Percentiles rank a stretch among this genome's conserved stretches.
Conservation (phyloP, 2,888 invertebrate species). For the Stenodema calcarata region DNA sequence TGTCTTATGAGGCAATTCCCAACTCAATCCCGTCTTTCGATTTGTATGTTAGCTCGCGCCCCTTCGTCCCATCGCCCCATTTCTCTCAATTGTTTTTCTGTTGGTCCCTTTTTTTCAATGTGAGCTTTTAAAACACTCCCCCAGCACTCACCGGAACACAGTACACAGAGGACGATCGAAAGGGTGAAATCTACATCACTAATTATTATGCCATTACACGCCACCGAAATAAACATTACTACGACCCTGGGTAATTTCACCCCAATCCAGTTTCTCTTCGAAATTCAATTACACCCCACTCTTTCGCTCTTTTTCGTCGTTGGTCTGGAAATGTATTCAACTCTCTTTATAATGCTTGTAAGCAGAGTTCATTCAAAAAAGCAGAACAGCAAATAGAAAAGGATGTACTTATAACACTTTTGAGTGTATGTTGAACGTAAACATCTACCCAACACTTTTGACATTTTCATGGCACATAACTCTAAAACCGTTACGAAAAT, state of each 20-base stretch:
- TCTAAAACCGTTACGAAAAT: too few relatives aligned
- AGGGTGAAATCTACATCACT: constrained; percentile 34
- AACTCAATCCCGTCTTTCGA: neutral
- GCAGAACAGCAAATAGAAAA: neutral
- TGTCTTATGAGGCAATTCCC: neutral
- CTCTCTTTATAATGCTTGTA: neutral
- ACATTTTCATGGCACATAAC: too few relatives aligned
- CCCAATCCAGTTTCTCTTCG: constrained; percentile 10
- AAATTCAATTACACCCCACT: constrained; percentile 3
- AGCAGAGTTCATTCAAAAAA: neutral
- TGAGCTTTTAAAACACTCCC: neutral
- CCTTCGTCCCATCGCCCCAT: neutral
- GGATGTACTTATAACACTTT: too few relatives aligned
- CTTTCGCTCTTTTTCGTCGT: neutral
- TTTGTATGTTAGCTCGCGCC: neutral
- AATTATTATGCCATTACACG: constrained; percentile 40
- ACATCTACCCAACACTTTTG: too few relatives aligned
- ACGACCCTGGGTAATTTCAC: constrained; percentile 33
- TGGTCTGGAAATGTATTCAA: constrained; percentile 15
- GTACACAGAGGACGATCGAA: neutral
- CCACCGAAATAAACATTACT: constrained; percentile 43
- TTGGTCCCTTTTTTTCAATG: neutral
- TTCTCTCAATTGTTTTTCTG: neutral
- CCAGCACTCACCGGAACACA: neutral
- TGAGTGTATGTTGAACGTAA: too few relatives aligned